A percentile compares a stretch with the other conserved stretches of the same genome.
phyloP scores from a whole-genome alignment of 2,888 invertebrate species.

The Dasysyrphus albostriatus region DNA sequence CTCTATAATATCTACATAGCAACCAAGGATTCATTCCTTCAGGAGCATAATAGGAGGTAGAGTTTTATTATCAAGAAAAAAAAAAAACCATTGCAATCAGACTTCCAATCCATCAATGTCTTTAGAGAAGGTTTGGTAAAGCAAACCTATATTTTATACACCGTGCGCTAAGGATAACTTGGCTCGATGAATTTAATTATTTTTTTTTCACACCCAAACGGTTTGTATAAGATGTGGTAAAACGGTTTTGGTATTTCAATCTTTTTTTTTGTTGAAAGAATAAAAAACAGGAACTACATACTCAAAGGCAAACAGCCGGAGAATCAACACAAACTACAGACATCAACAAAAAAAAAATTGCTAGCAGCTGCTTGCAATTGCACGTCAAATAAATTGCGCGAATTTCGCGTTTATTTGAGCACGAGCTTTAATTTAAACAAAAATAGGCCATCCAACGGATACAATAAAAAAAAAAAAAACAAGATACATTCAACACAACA shows the following conservation, averaged over 20 bases:
- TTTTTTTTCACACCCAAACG: slow-evolving; percentile 15
- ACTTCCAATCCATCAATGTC: slow-evolving; percentile 67
- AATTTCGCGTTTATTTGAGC: slow-evolving; percentile 76
- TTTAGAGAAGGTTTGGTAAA: neutral
- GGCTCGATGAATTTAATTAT: slow-evolving; percentile 19
- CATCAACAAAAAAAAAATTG: slow-evolving; percentile 35
- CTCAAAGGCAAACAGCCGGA: slow-evolving; percentile 60
- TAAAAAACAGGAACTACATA: slow-evolving; percentile 57
- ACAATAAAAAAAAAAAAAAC: slow-evolving; percentile 43
- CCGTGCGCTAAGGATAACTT: slow-evolving; percentile 20
- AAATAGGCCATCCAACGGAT: slow-evolving; percentile 76
- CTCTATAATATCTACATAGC: neutral
- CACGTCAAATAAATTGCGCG: slow-evolving; percentile 76
- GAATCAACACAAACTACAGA: slow-evolving; percentile 30
- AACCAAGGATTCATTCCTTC: slow-evolving; percentile 16
- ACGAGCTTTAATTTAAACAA: slow-evolving; percentile 76
- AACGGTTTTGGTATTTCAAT: slow-evolving; percentile 27
- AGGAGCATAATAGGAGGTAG: slow-evolving; percentile 4
- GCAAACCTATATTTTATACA: slow-evolving; percentile 22
- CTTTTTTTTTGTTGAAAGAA: slow-evolving; percentile 9
- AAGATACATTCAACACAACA: slow-evolving; percentile 66
- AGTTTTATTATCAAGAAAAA: slow-evolving; percentile 15
- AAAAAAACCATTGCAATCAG: slow-evolving; percentile 42
- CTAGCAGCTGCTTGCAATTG: slow-evolving; percentile 76
- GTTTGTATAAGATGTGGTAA: slow-evolving; percentile 7